A percentile compares a stretch with the other conserved stretches of the same genome.
These are phyloP conservation scores for Philotrypesis tridentata DNA, from an alignment of 1,140 invertebrate species.

Conservation along the genomic window DNA sequence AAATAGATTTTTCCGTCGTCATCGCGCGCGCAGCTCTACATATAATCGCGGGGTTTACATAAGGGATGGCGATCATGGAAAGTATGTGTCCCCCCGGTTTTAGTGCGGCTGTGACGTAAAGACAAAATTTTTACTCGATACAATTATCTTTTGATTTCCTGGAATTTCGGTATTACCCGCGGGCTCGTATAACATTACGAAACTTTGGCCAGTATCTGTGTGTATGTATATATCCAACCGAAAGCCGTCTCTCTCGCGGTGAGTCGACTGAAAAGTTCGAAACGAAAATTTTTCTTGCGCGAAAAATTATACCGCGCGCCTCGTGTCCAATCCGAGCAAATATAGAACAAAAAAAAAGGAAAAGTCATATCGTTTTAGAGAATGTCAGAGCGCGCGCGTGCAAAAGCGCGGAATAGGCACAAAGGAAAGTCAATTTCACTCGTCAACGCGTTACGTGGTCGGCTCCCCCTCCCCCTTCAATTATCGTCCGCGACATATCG, in stretches of 20 bases:
- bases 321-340: too few relatives aligned
- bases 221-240: too few relatives aligned
- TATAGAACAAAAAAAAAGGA: background rate
- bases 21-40: background rate
- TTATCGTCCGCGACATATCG: background rate
- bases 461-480: too few relatives aligned
- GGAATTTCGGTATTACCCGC: too few relatives aligned
- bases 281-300: too few relatives aligned
- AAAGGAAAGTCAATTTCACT: background rate
- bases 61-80: background rate
- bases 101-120: background rate
- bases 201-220: too few relatives aligned
- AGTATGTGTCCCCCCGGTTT: background rate
- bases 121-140: background rate
- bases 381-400: background rate
- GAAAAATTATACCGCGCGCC: too few relatives aligned
- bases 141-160: slow-evolving; percentile 7
- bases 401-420: background rate
- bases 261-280: too few relatives aligned
- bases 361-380: background rate
- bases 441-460: background rate
- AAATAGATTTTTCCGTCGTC: background rate
- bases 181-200: too few relatives aligned
- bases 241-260: too few relatives aligned
- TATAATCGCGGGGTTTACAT: slow-evolving; percentile 17